These are phyloP conservation scores for Gobionotothen gibberifrons DNA, from an alignment of 2,797 vertebrate species.

Conservation along the genomic window DNA sequence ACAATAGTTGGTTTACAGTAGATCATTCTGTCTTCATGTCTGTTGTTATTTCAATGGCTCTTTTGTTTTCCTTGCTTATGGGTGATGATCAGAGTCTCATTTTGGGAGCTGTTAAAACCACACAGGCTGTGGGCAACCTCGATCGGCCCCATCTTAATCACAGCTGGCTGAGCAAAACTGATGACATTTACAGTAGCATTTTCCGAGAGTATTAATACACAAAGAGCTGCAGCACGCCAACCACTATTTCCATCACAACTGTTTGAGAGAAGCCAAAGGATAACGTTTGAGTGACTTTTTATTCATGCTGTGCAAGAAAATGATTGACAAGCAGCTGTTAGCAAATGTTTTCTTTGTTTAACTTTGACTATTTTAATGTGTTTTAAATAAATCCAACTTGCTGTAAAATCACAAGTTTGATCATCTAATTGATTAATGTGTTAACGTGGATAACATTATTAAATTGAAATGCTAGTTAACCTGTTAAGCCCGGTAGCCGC, in stretches of 20 bases:
- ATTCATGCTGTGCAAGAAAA: background rate
- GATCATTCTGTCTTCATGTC: background rate
- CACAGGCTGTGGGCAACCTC: slow-evolving; percentile 54
- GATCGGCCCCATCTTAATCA: slow-evolving; percentile 62
- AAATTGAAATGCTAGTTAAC: background rate
- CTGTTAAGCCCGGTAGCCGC: too few species aligned
- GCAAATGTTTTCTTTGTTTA: background rate
- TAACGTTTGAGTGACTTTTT: slow-evolving; percentile 22
- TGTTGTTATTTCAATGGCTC: background rate
- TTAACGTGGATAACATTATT: background rate
- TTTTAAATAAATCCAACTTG: background rate
- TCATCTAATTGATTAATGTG: background rate
- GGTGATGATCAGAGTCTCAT: background rate
- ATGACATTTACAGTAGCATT: slow-evolving; percentile 75
- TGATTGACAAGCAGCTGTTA: background rate
- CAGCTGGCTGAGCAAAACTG: slow-evolving; percentile 74
- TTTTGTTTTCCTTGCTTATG: slow-evolving; percentile 7
- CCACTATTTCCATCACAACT: slow-evolving; percentile 70
- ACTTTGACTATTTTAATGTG: background rate
- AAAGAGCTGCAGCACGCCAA: slow-evolving; percentile 56
- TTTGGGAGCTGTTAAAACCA: slow-evolving; percentile 67
- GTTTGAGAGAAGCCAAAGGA: slow-evolving; percentile 63
- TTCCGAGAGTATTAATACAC: slow-evolving; percentile 81
- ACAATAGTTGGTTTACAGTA: background rate
- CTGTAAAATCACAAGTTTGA: background rate